Conservation (phyloP, 2,797 vertebrate species). For the Syncerus caffer region DNA sequence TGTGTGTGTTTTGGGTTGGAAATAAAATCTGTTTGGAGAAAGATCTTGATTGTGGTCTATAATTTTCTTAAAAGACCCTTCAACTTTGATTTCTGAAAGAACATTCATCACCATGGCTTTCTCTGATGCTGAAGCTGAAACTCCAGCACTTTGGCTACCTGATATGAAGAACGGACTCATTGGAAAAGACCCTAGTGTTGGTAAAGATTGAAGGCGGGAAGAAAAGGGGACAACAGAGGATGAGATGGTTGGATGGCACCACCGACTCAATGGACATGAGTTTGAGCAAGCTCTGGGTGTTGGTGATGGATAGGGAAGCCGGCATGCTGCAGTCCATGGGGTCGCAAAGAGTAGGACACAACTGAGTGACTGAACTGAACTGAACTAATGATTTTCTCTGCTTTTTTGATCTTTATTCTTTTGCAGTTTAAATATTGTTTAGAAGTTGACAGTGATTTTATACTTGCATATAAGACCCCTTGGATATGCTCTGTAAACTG, state of each 20-base stretch:
- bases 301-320: background rate
- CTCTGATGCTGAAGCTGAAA: background rate
- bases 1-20: background rate
- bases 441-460: background rate
- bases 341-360: background rate
- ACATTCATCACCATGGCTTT: background rate
- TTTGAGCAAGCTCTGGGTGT: background rate
- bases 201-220: background rate
- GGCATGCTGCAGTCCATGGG: background rate
- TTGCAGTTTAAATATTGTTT: background rate
- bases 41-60: background rate
- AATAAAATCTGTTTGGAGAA: background rate
- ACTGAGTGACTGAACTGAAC: background rate
- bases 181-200: background rate
- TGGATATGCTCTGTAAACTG: background rate
- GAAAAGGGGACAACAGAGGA: background rate
- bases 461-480: background rate
- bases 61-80: constrained; percentile 6
- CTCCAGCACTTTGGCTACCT: background rate
- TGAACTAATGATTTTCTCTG: background rate
- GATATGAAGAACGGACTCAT: background rate
- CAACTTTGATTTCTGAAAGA: background rate
- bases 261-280: background rate
- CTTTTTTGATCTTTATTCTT: background rate
- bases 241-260: background rate